Conservation (phyloP, 2,797 vertebrate species). For the Danio jaintianensis region DNA sequence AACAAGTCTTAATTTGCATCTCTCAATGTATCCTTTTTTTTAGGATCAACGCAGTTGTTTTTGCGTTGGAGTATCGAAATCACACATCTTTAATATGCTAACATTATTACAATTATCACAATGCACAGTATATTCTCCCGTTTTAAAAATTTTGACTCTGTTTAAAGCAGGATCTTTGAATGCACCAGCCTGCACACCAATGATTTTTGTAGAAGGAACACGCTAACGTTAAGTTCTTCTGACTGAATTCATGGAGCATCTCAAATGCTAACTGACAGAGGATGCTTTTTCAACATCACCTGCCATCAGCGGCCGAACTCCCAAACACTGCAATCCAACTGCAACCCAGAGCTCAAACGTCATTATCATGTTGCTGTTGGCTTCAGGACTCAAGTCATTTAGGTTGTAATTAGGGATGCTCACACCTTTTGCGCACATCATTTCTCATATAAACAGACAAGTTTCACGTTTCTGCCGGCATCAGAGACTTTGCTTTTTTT, state of each 20-base stretch:
- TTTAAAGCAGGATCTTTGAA: constrained; percentile 26
- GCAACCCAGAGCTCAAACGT: constrained; percentile 48
- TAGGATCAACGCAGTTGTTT: neutral
- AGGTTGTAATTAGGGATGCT: constrained; percentile 68
- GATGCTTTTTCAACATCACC: constrained; percentile 77
- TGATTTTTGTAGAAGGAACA: constrained; percentile 61
- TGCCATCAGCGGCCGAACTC: constrained; percentile 70
- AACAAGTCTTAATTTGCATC: too few relatives aligned
- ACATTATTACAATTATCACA: neutral
- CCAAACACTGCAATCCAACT: constrained; percentile 63
- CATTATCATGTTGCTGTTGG: constrained; percentile 19
- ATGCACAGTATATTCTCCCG: neutral
- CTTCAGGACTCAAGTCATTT: constrained; percentile 53
- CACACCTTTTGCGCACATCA: constrained; percentile 49
- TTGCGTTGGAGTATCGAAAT: neutral
- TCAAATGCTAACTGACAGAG: constrained; percentile 75
- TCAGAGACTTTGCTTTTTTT: constrained; percentile 61
- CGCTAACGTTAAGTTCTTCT: constrained; percentile 72
- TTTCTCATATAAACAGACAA: constrained; percentile 7
- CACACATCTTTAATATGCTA: neutral
- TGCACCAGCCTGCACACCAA: constrained; percentile 3
- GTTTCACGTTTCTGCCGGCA: constrained; percentile 43
- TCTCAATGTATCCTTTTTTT: too few relatives aligned
- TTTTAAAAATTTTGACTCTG: neutral
- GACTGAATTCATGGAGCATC: constrained; percentile 77